Percentiles rank a stretch among this genome's conserved stretches.
These are phyloP conservation scores for Propsilocerus akamusi DNA, from an alignment of 1,140 invertebrate species.

Conservation along the genomic window DNA sequence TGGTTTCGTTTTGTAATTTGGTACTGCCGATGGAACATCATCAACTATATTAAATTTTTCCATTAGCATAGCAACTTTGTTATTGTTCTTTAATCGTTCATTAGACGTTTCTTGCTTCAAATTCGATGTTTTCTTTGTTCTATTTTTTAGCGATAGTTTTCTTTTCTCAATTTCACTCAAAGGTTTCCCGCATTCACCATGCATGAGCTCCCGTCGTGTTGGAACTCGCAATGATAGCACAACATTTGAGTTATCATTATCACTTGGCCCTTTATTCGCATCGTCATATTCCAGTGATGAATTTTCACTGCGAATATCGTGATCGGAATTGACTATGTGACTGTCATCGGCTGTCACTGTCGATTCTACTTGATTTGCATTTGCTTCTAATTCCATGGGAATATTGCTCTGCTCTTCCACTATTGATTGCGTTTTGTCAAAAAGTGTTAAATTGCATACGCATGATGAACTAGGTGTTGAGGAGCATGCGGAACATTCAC, in stretches of 20 bases:
- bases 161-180: neutral
- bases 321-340: neutral
- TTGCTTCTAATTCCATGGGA: slow-evolving; percentile 10
- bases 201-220: neutral
- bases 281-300: neutral
- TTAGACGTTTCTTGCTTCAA: neutral
- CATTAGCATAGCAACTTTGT: neutral
- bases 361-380: no score
- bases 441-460: slow-evolving; percentile 13
- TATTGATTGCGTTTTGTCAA: slow-evolving; percentile 22
- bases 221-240: neutral
- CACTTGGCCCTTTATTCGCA: neutral
- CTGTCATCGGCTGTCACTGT: neutral
- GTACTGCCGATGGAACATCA: neutral
- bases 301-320: neutral
- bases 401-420: slow-evolving; percentile 13
- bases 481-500: slow-evolving; percentile 33
- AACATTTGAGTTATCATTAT: neutral
- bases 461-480: slow-evolving; percentile 12
- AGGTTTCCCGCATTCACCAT: neutral
- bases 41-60: neutral
- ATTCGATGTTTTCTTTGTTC: neutral
- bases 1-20: neutral
- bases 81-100: neutral
- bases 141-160: neutral